A percentile compares a stretch with the other conserved stretches of the same genome.
Conservation (phyloP, 2,888 invertebrate genomes). For the Drosophila quasianomalipes region DNA sequence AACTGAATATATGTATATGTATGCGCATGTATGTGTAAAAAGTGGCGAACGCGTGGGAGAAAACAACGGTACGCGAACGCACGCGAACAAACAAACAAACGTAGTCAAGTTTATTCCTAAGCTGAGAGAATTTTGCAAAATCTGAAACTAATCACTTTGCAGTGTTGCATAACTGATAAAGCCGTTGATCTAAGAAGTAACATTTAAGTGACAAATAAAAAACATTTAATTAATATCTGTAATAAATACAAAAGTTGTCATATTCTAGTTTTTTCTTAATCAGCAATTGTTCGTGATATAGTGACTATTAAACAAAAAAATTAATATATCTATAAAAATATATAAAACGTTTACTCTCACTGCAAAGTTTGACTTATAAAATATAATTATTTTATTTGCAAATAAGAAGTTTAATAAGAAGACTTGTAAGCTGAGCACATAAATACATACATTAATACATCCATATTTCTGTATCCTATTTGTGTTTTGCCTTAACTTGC, state of each 20-base stretch:
- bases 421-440: slow-evolving; percentile 9
- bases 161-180: background rate
- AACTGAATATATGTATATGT: slow-evolving; percentile 24
- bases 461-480: slow-evolving; percentile 23
- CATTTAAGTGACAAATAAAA: background rate
- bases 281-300: background rate
- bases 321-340: background rate
- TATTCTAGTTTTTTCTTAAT: background rate
- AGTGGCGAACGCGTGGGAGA: slow-evolving; percentile 37
- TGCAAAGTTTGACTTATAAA: background rate
- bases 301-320: background rate
- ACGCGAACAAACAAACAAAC: background rate
- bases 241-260: background rate
- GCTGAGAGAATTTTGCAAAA: background rate
- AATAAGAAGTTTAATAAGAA: background rate
- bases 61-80: slow-evolving; percentile 37
- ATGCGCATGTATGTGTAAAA: slow-evolving; percentile 4
- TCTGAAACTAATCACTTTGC: background rate
- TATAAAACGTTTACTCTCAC: background rate
- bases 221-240: background rate
- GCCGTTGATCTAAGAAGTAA: background rate
- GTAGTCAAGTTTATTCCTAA: slow-evolving; percentile 9
- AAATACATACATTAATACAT: background rate
- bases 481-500: slow-evolving; percentile 78
- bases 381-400: background rate